Percentiles rank a stretch among this genome's conserved stretches.
Conservation (phyloP, 2,797 vertebrate species). For the Hirundo rustica region DNA sequence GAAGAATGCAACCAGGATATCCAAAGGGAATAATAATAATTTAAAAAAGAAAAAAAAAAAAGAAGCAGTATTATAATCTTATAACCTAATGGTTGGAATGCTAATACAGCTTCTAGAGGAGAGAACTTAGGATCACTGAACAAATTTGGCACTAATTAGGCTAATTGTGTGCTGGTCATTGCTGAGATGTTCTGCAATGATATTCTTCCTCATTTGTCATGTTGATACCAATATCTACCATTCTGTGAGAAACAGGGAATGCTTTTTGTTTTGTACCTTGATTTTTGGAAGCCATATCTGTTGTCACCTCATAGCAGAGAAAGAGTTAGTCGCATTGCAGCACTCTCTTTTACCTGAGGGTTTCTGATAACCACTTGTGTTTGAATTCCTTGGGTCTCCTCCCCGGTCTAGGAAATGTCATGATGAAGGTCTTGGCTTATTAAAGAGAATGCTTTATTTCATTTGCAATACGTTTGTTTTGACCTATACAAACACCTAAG, state of each 20-base stretch:
- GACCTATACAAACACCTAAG: background rate
- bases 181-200: background rate
- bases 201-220: background rate
- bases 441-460: background rate
- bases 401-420: background rate
- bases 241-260: background rate
- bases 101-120: background rate
- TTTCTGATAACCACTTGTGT: background rate
- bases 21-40: background rate
- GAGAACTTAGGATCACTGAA: background rate
- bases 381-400: background rate
- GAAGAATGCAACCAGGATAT: background rate
- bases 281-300: background rate
- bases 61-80: background rate
- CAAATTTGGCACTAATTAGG: background rate
- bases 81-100: background rate
- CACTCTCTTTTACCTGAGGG: background rate
- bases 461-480: background rate
- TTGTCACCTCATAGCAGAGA: background rate
- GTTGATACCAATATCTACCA: background rate
- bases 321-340: background rate
- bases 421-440: background rate
- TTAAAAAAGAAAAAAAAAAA: background rate
- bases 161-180: background rate
- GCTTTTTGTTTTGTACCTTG: background rate